Conservation (phyloP, 1,140 invertebrate genomes). For the Cryptotermes secundus region DNA sequence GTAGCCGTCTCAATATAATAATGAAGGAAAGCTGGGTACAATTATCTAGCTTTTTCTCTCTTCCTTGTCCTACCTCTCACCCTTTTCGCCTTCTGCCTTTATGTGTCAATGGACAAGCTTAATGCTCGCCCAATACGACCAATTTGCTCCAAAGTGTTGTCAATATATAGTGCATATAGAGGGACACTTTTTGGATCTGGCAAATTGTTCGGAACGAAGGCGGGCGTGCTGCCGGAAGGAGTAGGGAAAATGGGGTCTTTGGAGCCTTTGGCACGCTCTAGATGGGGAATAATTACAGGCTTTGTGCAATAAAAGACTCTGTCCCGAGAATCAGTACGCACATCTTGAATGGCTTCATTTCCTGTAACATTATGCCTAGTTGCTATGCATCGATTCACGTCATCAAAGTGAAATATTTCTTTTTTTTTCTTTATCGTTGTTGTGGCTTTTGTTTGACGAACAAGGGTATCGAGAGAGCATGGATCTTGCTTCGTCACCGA, state of each 20-base stretch:
- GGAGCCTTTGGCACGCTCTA: constrained; percentile 24
- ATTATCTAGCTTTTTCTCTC: constrained; percentile 27
- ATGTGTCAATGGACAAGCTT: constrained; percentile 37
- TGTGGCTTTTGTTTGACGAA: not conserved
- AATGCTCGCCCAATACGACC: constrained; percentile 36
- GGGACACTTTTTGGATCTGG: constrained; percentile 31
- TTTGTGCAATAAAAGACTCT: constrained; percentile 22
- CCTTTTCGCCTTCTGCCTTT: constrained; percentile 21
- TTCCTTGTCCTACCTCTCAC: not conserved
- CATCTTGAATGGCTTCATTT: constrained; percentile 35
- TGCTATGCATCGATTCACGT: constrained; percentile 8
- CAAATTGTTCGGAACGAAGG: constrained; percentile 36
- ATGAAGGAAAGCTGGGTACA: constrained; percentile 25
- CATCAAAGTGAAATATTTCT: not conserved
- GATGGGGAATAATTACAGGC: constrained; percentile 32
- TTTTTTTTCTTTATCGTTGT: too few species aligned
- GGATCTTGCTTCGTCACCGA: not conserved
- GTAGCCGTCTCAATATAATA: not conserved
- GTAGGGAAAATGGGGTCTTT: constrained; percentile 13
- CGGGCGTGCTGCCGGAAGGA: constrained; percentile 33
- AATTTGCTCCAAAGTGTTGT: constrained; percentile 38
- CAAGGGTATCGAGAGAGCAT: not conserved
- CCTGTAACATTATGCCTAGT: constrained; percentile 34
- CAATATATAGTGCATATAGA: constrained; percentile 36
- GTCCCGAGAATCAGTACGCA: constrained; percentile 27